Evolutionary conservation across 2,113 vertebrate genomes (phyloP), one percentile per base, ranked within the genome.

Genomic region (Rhea americana): DNA sequence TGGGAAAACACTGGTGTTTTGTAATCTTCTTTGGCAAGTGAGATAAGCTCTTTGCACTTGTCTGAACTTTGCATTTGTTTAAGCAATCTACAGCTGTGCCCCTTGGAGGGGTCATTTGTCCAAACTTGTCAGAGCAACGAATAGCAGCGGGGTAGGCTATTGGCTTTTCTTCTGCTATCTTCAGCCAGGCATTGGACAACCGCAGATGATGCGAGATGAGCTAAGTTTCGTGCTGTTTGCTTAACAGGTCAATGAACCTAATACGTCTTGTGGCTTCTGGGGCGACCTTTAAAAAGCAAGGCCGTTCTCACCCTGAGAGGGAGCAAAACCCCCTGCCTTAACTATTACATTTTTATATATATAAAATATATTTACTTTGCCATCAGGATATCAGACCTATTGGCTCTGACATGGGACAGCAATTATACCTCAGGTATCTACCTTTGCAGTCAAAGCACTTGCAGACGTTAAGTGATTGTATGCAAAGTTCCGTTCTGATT

Each of bases 51-150:
- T 90, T 87, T 90, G 68, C 79, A 51, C 47, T 73, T 37, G 30
- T 70, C 77, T 93, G 94, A 96, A 95, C 95, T 93, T 95, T 94
- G 95, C 74, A 59, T 74, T 95, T 68, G 79, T 68, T 96, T 95
- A 85, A 92, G 92, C 51, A 80, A 83, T 91, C 93, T 85, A 77
- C 22, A 47, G 75, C 71, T 1, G 0, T 24, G 53, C 59, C 1
- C 22, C 72, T 89, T 7, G 2, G 62, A 68, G 28, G 50, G 85
- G 74, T 89, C 77, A 58, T 58, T 90, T 85, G 56, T 72, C 71
- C 39, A 39, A 72, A 73, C 14, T 47, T 47, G 55, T 59, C 32
- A 59, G 10, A 45, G 67, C 15, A 32, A 45, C 70, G 80, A 85
- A 73, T 24, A 88, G 48, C 71, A 5, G 7, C 0, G 1, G 53